Conservation (phyloP, 2,888 invertebrate genomes). For the Caradrina kadenii region DNA sequence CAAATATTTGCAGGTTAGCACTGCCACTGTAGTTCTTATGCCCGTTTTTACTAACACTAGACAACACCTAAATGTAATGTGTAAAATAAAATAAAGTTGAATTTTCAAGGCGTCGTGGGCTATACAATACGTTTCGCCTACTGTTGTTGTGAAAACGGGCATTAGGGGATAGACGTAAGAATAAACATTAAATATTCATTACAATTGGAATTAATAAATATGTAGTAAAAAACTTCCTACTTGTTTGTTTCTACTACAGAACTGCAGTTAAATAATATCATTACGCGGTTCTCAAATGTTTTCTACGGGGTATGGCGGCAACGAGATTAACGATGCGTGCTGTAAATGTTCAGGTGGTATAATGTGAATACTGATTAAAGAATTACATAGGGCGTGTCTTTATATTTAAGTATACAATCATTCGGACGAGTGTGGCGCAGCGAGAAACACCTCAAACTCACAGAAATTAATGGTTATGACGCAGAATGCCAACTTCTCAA, state of each 20-base stretch:
- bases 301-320: neutral
- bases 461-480: too few species aligned
- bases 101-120: too few species aligned
- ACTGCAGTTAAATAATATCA: neutral
- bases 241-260: slow-evolving; percentile 1
- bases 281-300: neutral
- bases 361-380: slow-evolving; percentile 70
- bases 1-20: too few species aligned
- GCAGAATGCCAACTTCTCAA: too few species aligned
- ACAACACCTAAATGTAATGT: too few species aligned
- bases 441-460: slow-evolving; percentile 19
- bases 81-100: too few species aligned
- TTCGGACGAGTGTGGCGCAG: slow-evolving; percentile 38
- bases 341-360: slow-evolving; percentile 50
- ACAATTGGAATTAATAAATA: neutral
- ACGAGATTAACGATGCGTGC: neutral
- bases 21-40: too few species aligned
- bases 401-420: slow-evolving; percentile 59
- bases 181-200: neutral
- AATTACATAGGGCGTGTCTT: slow-evolving; percentile 59
- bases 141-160: too few species aligned
- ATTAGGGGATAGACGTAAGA: too few species aligned
- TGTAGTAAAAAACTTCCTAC: neutral
- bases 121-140: too few species aligned
- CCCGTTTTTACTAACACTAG: too few species aligned